A percentile compares a stretch with the other conserved stretches of the same genome.
These are phyloP conservation scores for Mesoclemmys tuberculata DNA, from an alignment of 2,113 vertebrate species.

Conservation along the genomic window DNA sequence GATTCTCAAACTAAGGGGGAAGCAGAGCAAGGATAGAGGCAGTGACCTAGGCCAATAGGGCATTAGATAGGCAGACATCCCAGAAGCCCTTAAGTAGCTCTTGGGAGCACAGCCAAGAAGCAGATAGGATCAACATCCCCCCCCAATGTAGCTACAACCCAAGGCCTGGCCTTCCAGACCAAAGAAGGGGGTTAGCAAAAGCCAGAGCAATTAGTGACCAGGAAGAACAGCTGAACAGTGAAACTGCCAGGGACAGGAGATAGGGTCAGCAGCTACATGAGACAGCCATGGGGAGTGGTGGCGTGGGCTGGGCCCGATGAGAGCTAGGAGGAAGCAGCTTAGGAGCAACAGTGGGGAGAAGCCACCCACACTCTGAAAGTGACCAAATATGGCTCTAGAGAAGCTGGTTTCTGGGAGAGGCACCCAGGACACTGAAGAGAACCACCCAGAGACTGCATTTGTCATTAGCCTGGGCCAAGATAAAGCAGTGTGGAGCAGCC, in stretches of 20 bases:
- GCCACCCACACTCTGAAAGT: neutral
- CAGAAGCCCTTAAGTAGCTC: neutral
- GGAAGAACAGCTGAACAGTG: neutral
- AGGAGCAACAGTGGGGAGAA: fast-evolving
- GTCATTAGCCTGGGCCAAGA: neutral
- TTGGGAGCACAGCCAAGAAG: neutral
- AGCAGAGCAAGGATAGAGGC: neutral
- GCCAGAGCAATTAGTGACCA: neutral
- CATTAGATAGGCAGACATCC: neutral
- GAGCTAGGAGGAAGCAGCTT: neutral
- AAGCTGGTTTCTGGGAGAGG: neutral
- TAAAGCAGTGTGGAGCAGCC: neutral
- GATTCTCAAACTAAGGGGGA: neutral
- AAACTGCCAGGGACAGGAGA: neutral
- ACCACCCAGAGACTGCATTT: fast-evolving
- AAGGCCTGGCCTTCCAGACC: neutral
- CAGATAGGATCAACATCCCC: neutral
- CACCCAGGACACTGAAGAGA: neutral
- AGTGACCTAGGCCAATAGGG: neutral
- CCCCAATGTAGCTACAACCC: neutral
- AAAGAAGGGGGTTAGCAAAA: neutral
- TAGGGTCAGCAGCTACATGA: fast-evolving
- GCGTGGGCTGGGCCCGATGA: fast-evolving
- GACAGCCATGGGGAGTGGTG: neutral
- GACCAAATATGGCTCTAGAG: neutral